Evolutionary conservation across 2,797 vertebrate genomes (phyloP).

Genomic region (Emys orbicularis): DNA sequence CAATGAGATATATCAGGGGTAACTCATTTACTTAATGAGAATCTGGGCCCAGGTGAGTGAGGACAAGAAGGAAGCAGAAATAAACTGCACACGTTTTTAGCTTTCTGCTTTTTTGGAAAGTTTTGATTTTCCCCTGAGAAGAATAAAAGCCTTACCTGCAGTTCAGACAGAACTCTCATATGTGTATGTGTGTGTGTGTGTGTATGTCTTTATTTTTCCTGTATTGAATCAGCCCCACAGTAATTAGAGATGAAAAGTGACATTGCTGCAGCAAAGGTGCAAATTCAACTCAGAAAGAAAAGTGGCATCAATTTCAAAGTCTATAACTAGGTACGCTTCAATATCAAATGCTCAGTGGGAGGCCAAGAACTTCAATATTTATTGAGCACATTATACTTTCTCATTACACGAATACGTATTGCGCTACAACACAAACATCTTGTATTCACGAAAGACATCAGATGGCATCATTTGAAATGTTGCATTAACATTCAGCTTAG

Average conservation of each 20-base stretch:
- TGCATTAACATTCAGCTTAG: slow-evolving; percentile 51
- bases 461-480: slow-evolving; percentile 36
- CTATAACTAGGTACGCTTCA: slow-evolving; percentile 43
- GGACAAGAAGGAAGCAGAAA: background rate
- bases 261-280: slow-evolving; percentile 63
- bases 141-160: slow-evolving; percentile 18
- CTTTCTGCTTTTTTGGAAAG: background rate
- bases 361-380: slow-evolving; percentile 70
- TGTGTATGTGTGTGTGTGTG: background rate
- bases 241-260: slow-evolving; percentile 67
- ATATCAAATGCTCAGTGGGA: slow-evolving; percentile 62
- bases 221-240: slow-evolving; percentile 44
- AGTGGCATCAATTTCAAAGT: slow-evolving; percentile 58
- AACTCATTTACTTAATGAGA: background rate
- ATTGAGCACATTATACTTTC: slow-evolving; percentile 54
- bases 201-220: slow-evolving; percentile 28
- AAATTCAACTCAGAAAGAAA: slow-evolving; percentile 59
- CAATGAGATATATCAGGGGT: too few species aligned
- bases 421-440: slow-evolving; percentile 40
- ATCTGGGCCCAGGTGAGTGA: background rate
- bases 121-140: background rate
- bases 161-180: slow-evolving; percentile 12
- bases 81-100: background rate
- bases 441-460: slow-evolving; percentile 61
- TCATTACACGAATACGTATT: slow-evolving; percentile 57